Conservation (phyloP, 1,140 invertebrate genomes). For the Temnothorax curvispinosus region DNA sequence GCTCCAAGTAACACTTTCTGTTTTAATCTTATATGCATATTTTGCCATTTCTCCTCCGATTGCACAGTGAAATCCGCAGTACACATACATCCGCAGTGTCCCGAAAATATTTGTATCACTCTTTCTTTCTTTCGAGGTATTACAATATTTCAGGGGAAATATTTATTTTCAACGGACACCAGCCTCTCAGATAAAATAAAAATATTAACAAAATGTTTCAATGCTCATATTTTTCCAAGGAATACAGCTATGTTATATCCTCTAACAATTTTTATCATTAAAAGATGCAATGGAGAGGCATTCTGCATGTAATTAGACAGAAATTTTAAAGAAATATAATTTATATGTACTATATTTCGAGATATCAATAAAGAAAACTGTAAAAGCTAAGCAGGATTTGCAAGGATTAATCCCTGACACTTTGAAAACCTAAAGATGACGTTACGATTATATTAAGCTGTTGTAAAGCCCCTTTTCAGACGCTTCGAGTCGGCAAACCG, state of each 20-base stretch:
- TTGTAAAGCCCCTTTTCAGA: neutral
- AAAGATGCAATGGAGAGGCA: neutral
- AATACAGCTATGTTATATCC: neutral
- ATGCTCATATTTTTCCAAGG: neutral
- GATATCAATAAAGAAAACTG: neutral
- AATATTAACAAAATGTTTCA: neutral
- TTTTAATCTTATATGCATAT: slow-evolving; percentile 21
- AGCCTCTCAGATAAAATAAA: neutral
- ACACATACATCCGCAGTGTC: neutral
- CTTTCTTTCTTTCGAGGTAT: neutral
- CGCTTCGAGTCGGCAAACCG: neutral
- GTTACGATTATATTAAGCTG: slow-evolving; percentile 7
- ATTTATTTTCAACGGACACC: neutral
- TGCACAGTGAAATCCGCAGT: slow-evolving; percentile 21
- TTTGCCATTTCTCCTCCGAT: slow-evolving; percentile 24
- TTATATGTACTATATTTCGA: neutral
- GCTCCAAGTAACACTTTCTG: slow-evolving; percentile 16
- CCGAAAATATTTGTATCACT: slow-evolving; percentile 16
- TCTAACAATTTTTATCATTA: slow-evolving; percentile 1
- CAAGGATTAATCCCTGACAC: neutral
- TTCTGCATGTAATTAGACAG: neutral
- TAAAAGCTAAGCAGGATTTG: neutral
- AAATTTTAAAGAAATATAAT: neutral
- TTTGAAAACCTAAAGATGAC: neutral
- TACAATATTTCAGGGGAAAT: neutral